Conservation (phyloP, 37 sponge, comb jelly and placozoan species). For the Chondrosia reniformis region DNA sequence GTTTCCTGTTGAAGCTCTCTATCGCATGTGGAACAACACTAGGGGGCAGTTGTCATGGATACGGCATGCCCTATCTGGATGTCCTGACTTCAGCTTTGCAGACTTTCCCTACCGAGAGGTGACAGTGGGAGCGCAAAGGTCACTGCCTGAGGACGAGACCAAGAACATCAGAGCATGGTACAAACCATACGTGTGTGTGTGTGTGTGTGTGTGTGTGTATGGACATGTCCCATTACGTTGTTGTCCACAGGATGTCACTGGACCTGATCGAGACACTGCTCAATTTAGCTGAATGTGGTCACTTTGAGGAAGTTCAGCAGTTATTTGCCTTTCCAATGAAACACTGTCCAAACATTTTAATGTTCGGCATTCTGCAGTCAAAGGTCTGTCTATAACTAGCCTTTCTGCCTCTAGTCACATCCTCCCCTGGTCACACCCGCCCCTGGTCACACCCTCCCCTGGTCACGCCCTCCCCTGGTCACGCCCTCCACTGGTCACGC, state of each 20-base stretch:
- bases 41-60: constrained; percentile 85
- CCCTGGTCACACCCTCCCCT: not conserved
- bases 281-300: constrained; percentile 80
- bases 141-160: constrained; percentile 38
- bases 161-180: constrained; percentile 37
- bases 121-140: constrained; percentile 1
- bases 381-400: constrained; percentile 35
- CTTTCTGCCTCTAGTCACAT: not conserved
- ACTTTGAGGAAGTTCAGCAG: constrained; percentile 76
- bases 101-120: constrained; percentile 43
- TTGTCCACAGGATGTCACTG: constrained; percentile 65
- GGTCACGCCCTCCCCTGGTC: not conserved
- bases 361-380: constrained; percentile 76
- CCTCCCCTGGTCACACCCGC: not conserved
- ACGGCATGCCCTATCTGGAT: constrained; percentile 67
- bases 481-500: not conserved
- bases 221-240: not conserved
- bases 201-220: constrained; percentile 20
- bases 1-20: constrained; percentile 79
- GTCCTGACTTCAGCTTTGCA: constrained; percentile 83
- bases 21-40: constrained; percentile 64
- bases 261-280: constrained; percentile 87
- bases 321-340: constrained; percentile 77
- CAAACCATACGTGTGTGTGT: not conserved
- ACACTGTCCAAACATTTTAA: constrained; percentile 91